Evolutionary conservation across 53 echinoderm and acorn worm genomes (phyloP), one percentile per base, ranked within the genome.

Genomic region (Paelopatides confundens): DNA sequence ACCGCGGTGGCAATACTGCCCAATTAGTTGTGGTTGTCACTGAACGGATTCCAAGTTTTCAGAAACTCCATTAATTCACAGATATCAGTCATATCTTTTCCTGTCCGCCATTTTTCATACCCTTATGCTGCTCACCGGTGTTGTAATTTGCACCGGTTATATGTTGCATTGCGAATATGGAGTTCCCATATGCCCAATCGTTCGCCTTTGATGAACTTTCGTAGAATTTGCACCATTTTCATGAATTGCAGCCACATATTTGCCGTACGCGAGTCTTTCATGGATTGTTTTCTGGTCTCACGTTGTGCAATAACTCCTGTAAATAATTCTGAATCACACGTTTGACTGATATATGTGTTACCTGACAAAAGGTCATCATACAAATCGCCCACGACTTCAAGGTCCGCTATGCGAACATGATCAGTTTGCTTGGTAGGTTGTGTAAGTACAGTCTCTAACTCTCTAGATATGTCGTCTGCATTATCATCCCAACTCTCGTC

Each of bases 51-150:
- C 39, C 50, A 4, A 11, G 36, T 30, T 67, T 27, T 23, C 49
- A 86, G 46, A 31, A 68, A 82, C 0, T 34, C 54, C 28, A 92
- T 28, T 11, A 94, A 13, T 52, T 68, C 81, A 82, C 71, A 64
- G 48, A 70, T 84, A 74, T 91, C 92, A 12, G 31, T 30, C 0
- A 23, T 33, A 49, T 90, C 86, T 47, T 23, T 76, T 39, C 36
- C 58, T 71, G 65, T 28, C 86, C 43, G 12, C 78, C 62, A 7
- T 66, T 49, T 46, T 82, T 50, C 0, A 37, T 69, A 0, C 81
- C 89, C 70, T 86, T 93, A 63, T 93, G 87, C 66, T 95, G 91
- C 32, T 93, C 91, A 76, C 85, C 89, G 35, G 89, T 86, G 69
- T 31, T 62, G 49, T 88, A 93, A 35, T 69, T 83, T 14, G 93